Conservation (phyloP, 1,140 invertebrate genomes). For the Drosophila watanabei region DNA sequence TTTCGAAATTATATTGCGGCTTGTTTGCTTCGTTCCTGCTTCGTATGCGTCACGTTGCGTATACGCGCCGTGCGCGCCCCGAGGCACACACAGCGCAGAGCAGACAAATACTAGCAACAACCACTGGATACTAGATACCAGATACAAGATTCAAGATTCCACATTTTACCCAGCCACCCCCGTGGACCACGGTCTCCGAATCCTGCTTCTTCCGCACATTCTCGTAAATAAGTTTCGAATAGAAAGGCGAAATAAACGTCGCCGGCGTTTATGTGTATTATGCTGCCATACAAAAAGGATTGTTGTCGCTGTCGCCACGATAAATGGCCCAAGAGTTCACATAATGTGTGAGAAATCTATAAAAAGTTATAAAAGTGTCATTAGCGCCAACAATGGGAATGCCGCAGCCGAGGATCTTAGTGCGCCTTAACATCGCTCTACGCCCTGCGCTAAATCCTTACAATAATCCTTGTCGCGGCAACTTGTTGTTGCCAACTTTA, state of each 20-base stretch:
- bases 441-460: conserved; percentile 41
- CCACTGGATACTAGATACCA: conserved; percentile 20
- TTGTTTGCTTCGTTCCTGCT: conserved; percentile 54
- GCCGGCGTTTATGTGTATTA: conserved; percentile 50
- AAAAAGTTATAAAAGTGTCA: conserved; percentile 84
- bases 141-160: conserved; percentile 16
- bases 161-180: conserved; percentile 13
- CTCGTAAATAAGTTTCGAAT: conserved; percentile 74
- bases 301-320: conserved; percentile 67
- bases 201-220: conserved; percentile 71
- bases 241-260: conserved; percentile 57
- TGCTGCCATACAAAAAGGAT: conserved; percentile 67
- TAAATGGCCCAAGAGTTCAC: conserved; percentile 77
- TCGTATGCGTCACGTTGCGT: conserved; percentile 76
- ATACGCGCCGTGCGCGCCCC: conserved; percentile 56
- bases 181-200: conserved; percentile 44
- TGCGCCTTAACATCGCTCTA: conserved; percentile 23
- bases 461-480: conserved; percentile 49
- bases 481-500: conserved; percentile 35
- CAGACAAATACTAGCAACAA: conserved; percentile 45
- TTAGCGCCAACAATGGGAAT: conserved; percentile 75
- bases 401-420: conserved; percentile 39
- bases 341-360: conserved; percentile 82
- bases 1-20: conserved; percentile 68
- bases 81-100: conserved; percentile 22